A percentile compares a stretch with the other conserved stretches of the same genome.
Conservation (phyloP, 1,140 invertebrate species). For the Oreohelix idahoensis region DNA sequence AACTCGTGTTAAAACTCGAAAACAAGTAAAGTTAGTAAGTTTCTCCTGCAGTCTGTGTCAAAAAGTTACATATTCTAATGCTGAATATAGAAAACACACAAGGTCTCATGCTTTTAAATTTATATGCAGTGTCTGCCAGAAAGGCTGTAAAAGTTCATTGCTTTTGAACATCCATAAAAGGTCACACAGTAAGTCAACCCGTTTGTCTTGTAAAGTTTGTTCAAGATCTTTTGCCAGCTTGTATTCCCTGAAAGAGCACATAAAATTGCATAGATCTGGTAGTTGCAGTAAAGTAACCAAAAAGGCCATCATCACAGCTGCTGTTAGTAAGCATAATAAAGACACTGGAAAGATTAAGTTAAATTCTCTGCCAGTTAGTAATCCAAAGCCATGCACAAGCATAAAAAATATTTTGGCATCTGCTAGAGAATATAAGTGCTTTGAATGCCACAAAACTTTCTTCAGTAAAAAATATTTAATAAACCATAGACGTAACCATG, state of each 20-base stretch:
- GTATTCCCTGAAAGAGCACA: conserved; percentile 10
- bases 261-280: background rate
- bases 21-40: conserved; percentile 9
- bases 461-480: background rate
- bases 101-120: conserved; percentile 9
- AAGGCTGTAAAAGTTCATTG: conserved; percentile 15
- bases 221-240: conserved; percentile 18
- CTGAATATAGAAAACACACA: conserved; percentile 19
- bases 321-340: background rate
- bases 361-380: background rate
- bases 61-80: conserved; percentile 13
- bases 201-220: conserved; percentile 32
- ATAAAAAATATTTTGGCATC: background rate
- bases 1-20: background rate
- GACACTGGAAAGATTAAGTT: background rate
- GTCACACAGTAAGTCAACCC: background rate
- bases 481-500: background rate
- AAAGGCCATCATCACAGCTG: background rate
- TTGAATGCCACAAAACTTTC: background rate
- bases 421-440: background rate
- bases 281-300: background rate
- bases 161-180: conserved; percentile 27
- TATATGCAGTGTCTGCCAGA: conserved; percentile 18
- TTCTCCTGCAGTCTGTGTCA: conserved; percentile 13
- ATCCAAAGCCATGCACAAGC: background rate